These are phyloP conservation scores for Iselma pallidipennis DNA, from an alignment of 2,888 invertebrate species.

Conservation along the genomic window DNA sequence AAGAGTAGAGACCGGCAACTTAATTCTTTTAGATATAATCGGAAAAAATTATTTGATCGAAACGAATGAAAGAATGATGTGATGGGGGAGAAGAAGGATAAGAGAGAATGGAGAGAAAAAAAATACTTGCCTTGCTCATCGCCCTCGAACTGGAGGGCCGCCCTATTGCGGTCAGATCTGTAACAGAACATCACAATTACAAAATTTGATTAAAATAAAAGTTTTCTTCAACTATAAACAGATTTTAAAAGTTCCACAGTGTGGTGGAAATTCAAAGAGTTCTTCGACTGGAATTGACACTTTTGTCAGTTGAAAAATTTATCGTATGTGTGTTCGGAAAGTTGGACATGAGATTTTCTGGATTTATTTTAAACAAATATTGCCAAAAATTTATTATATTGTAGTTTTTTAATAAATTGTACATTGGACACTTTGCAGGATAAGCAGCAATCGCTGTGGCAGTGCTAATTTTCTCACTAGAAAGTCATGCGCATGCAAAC, in stretches of 20 bases:
- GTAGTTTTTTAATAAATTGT: too few relatives aligned
- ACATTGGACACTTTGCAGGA: neutral
- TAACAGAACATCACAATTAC: conserved; percentile 37
- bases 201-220: neutral
- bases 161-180: conserved; percentile 50
- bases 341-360: too few relatives aligned
- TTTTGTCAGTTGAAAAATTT: too few relatives aligned
- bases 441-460: conserved; percentile 26
- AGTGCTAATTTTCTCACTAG: conserved; percentile 50
- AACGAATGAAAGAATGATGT: neutral
- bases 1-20: conserved; percentile 30
- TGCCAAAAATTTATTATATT: too few relatives aligned
- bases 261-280: too few relatives aligned
- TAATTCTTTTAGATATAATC: conserved; percentile 34
- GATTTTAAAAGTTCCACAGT: too few relatives aligned
- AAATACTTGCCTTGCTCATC: conserved; percentile 51
- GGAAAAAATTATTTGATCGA: conserved; percentile 8
- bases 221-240: too few relatives aligned
- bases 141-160: conserved; percentile 47
- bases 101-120: neutral
- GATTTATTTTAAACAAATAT: too few relatives aligned
- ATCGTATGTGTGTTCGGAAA: too few relatives aligned
- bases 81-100: neutral
- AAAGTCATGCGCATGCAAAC: conserved; percentile 54
- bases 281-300: too few relatives aligned